Evolutionary conservation across 2,113 vertebrate species (phyloP).

Genomic region (Heterochromis multidens): DNA sequence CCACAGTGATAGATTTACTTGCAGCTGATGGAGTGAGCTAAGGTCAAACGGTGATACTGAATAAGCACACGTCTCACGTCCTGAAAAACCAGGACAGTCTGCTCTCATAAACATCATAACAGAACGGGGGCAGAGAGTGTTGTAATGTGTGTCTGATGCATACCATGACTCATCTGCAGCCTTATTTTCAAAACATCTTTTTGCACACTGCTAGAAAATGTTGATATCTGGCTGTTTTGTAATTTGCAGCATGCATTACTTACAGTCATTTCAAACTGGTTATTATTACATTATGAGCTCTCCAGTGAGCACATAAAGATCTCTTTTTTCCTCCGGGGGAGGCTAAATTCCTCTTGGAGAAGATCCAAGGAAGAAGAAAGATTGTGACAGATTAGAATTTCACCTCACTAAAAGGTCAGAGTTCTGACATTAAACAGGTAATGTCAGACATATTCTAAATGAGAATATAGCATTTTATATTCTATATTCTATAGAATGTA

Average conservation of each 20-base stretch:
- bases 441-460: not conserved
- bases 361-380: not conserved
- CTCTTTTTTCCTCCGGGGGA: not conserved
- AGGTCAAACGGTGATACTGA: slow-evolving; percentile 33
- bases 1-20: slow-evolving; percentile 38
- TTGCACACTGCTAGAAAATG: not conserved
- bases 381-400: not conserved
- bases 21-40: slow-evolving; percentile 15
- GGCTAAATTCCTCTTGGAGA: not conserved
- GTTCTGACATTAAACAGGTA: not conserved
- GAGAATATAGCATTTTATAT: not conserved
- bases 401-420: not conserved
- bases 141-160: slow-evolving; percentile 17
- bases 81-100: slow-evolving; percentile 27
- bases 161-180: slow-evolving; percentile 33
- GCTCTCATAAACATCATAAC: slow-evolving; percentile 40
- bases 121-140: slow-evolving; percentile 1
- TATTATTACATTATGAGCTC: not conserved
- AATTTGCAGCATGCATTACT: not conserved
- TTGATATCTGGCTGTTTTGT: not conserved
- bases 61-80: slow-evolving; percentile 25
- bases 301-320: not conserved
- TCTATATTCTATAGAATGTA: not conserved
- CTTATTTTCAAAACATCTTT: not conserved
- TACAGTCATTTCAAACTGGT: not conserved